phyloP scores from a whole-genome alignment of 2,888 invertebrate species.

The Pherbina coryleti region DNA sequence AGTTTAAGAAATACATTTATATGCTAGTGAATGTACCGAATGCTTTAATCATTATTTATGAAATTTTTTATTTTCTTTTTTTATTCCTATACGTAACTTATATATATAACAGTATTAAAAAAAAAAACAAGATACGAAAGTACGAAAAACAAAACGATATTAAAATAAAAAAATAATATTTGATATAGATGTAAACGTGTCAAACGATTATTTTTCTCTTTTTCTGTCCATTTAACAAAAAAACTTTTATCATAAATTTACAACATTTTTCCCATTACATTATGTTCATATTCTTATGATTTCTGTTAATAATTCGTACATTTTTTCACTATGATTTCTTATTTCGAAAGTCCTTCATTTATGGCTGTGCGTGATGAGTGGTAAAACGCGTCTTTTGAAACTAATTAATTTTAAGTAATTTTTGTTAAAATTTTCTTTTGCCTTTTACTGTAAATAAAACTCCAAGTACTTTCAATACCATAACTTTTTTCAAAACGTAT shows the following conservation, averaged over 20 bases:
- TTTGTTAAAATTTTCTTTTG: slow-evolving; percentile 31
- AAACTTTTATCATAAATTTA: slow-evolving; percentile 2
- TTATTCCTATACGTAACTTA: slow-evolving; percentile 30
- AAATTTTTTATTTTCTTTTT: slow-evolving; percentile 27
- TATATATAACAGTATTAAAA: slow-evolving; percentile 7
- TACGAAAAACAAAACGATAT: background rate
- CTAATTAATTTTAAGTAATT: slow-evolving; percentile 18
- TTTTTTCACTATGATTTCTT: background rate
- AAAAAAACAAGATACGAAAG: background rate
- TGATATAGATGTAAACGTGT: slow-evolving; percentile 45
- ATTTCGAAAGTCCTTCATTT: slow-evolving; percentile 18
- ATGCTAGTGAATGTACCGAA: slow-evolving; percentile 71
- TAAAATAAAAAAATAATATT: slow-evolving; percentile 36
- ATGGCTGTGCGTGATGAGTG: slow-evolving; percentile 52
- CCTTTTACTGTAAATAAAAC: slow-evolving; percentile 33
- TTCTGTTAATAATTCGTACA: background rate
- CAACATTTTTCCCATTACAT: background rate
- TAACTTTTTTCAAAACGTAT: slow-evolving; percentile 19
- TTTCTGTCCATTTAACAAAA: background rate
- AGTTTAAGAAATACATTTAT: slow-evolving; percentile 57
- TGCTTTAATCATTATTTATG: slow-evolving; percentile 66
- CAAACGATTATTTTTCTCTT: slow-evolving; percentile 34
- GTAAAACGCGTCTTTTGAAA: slow-evolving; percentile 40
- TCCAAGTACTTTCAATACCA: slow-evolving; percentile 4
- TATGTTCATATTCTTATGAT: background rate